These are phyloP conservation scores for Pluvialis apricaria DNA, from an alignment of 2,113 vertebrate genomes.

Conservation along the genomic window DNA sequence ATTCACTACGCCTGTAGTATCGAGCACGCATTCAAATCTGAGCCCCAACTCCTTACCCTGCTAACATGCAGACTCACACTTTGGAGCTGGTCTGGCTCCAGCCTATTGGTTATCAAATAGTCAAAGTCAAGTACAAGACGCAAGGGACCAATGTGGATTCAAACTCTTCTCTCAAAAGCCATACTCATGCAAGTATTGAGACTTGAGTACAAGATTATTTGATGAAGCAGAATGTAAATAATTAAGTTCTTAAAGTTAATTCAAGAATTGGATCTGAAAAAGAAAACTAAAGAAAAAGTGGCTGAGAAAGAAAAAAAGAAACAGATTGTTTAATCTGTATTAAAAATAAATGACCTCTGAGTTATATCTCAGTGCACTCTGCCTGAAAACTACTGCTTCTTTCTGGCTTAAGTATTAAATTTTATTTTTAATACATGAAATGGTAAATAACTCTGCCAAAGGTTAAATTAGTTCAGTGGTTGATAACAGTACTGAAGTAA, in stretches of 20 bases:
- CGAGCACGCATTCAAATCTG: neutral
- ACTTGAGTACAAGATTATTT: neutral
- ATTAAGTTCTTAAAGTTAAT: neutral
- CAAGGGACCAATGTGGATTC: neutral
- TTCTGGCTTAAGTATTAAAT: neutral
- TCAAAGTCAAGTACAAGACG: neutral
- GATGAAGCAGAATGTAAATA: neutral
- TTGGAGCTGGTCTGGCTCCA: neutral
- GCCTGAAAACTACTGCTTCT: neutral
- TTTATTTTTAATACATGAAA: neutral
- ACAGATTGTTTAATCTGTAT: neutral
- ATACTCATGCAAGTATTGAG: neutral
- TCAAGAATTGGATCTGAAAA: neutral
- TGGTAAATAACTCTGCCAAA: neutral
- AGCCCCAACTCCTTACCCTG: neutral
- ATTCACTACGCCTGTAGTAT: neutral
- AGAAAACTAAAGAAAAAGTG: constrained; percentile 5
- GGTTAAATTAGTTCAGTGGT: neutral
- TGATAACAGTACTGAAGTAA: neutral
- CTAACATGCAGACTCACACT: neutral
- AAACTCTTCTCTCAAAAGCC: neutral
- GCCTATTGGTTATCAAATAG: neutral
- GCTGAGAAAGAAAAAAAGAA: constrained; percentile 5
- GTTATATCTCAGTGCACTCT: neutral
- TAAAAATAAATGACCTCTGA: constrained; percentile 38